These are phyloP conservation scores for Strigamia crassipes DNA, from an alignment of 2,888 invertebrate species.

Conservation along the genomic window DNA sequence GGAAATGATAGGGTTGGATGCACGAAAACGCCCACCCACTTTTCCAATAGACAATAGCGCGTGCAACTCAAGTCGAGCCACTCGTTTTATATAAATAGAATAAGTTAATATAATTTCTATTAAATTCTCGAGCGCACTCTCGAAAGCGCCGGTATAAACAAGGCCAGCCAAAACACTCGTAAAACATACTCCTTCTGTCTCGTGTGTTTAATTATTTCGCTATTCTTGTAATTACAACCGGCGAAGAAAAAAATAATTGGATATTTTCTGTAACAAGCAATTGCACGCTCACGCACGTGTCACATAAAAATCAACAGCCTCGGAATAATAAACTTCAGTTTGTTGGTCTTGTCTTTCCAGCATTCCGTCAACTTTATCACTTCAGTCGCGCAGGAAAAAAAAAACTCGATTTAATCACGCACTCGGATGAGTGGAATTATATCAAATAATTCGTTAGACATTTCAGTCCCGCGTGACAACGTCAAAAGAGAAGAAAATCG, in stretches of 20 bases:
- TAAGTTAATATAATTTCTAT: not conserved
- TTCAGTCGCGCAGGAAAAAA: not conserved
- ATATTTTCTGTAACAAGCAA: conserved; percentile 28
- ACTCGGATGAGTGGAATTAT: not conserved
- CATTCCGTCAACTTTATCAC: not conserved
- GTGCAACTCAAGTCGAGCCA: not conserved
- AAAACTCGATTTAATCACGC: not conserved
- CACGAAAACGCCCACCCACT: conserved; percentile 26
- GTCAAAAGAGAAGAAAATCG: no score
- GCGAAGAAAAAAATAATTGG: conserved; percentile 16
- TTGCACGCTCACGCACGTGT: conserved; percentile 20
- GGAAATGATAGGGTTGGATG: conserved; percentile 38
- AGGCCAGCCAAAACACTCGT: not conserved
- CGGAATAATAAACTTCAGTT: not conserved
- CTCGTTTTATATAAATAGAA: conserved; percentile 2
- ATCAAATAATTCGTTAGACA: not conserved
- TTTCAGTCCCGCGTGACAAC: not conserved
- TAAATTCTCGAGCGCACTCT: not conserved
- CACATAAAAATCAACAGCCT: conserved; percentile 2
- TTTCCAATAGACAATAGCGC: conserved; percentile 25
- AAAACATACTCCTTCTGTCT: not conserved
- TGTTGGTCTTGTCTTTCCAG: not conserved
- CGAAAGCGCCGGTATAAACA: not conserved
- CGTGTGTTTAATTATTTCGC: not conserved
- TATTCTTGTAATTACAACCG: not conserved